Conservation (phyloP, 2,113 vertebrate species). For the Amia ocellicauda region DNA sequence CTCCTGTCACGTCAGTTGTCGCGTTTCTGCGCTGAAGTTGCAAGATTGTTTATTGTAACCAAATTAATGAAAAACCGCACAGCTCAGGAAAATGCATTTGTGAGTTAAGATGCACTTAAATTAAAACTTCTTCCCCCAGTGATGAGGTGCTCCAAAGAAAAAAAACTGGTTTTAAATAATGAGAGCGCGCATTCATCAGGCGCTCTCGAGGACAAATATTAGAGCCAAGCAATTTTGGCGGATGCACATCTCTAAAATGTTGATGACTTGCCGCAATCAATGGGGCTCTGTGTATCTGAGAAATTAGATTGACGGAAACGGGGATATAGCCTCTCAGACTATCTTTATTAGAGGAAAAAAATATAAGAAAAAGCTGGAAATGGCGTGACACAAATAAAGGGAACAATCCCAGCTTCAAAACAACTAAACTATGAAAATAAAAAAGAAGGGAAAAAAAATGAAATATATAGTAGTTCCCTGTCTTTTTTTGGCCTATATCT, state of each 20-base stretch:
- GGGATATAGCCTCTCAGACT: background rate
- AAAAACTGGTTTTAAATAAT: slow-evolving; percentile 7
- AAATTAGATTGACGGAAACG: background rate
- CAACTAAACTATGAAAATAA: background rate
- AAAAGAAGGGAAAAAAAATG: background rate
- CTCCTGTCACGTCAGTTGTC: background rate
- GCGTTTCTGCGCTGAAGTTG: background rate
- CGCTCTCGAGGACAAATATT: background rate
- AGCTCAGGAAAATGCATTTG: slow-evolving; percentile 1
- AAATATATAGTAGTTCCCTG: too few species aligned
- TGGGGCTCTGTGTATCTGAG: background rate
- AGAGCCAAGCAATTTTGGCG: background rate
- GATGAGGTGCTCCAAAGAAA: slow-evolving; percentile 4
- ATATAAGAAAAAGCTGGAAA: background rate
- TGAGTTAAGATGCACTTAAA: slow-evolving; percentile 13
- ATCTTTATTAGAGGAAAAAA: background rate
- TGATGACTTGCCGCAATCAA: background rate
- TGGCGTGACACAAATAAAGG: background rate
- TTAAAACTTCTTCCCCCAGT: slow-evolving; percentile 2
- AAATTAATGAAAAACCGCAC: slow-evolving; percentile 4
- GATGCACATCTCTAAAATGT: background rate
- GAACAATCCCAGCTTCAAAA: background rate
- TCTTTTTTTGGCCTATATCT: background rate
- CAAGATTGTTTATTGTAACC: background rate
- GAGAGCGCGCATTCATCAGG: background rate